A percentile compares a stretch with the other conserved stretches of the same genome.
These are phyloP conservation scores for Hydrotaea diabolus DNA, from an alignment of 2,888 invertebrate species.

Conservation along the genomic window DNA sequence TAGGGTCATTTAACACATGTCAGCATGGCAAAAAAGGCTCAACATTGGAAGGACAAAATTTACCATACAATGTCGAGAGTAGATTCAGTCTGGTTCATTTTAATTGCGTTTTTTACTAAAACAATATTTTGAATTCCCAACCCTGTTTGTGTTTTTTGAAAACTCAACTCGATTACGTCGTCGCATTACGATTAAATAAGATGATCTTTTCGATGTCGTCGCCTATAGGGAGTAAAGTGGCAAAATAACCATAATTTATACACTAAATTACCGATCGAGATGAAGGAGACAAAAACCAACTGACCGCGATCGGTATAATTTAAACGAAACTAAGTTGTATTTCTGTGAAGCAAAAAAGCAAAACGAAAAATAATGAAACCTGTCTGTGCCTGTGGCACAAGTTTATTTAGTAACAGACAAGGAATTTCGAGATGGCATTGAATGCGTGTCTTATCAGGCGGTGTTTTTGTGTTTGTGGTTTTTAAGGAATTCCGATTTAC, in stretches of 20 bases:
- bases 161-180: not conserved
- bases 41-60: too few species aligned
- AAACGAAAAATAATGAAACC: not conserved
- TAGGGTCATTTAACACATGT: too few species aligned
- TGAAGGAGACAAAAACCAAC: not conserved
- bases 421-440: not conserved
- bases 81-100: too few species aligned
- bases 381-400: not conserved
- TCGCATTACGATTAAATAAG: not conserved
- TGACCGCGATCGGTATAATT: not conserved
- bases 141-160: too few species aligned
- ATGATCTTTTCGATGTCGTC: not conserved
- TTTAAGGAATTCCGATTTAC: too few species aligned
- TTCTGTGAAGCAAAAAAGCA: not conserved
- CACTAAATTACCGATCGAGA: not conserved
- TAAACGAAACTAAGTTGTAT: conserved; percentile 1
- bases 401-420: too few species aligned
- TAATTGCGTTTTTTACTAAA: too few species aligned
- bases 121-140: too few species aligned
- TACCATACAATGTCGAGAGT: too few species aligned
- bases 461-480: not conserved
- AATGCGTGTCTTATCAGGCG: not conserved
- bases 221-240: not conserved
- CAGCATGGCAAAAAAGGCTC: too few species aligned
- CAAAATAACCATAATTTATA: conserved; percentile 7